These are phyloP conservation scores for Cryptoblepharus egeriae DNA, from an alignment of 2,797 vertebrate species.

Conservation along the genomic window DNA sequence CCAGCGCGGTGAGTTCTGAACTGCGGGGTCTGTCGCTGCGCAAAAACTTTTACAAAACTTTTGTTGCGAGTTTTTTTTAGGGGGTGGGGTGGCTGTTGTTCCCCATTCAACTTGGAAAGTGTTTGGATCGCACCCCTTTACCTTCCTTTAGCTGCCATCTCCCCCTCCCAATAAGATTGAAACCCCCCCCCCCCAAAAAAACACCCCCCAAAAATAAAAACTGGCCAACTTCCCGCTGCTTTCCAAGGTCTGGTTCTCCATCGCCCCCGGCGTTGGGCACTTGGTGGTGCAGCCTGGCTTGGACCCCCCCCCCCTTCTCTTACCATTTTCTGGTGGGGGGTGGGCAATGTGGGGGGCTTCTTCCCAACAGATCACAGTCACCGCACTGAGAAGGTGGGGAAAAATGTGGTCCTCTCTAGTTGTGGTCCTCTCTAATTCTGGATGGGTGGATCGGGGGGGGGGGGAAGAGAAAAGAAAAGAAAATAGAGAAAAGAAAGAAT, in stretches of 20 bases:
- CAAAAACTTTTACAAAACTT: conserved; percentile 14
- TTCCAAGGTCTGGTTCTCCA: conserved; percentile 2
- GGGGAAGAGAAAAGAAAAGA: too few species aligned
- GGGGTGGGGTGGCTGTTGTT: too few species aligned
- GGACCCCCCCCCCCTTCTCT: neutral
- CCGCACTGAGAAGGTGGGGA: too few species aligned
- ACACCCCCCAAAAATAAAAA: accelerated
- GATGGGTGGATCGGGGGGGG: too few species aligned
- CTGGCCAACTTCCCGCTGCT: conserved; percentile 28
- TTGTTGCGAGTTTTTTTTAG: neutral
- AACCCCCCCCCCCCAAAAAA: accelerated
- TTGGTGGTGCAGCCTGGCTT: neutral
- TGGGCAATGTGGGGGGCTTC: too few species aligned
- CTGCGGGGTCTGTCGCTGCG: neutral
- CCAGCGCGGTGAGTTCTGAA: neutral
- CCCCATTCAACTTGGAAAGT: too few species aligned
- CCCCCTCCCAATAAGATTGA: too few species aligned
- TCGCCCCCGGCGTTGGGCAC: conserved; percentile 33
- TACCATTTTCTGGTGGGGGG: too few species aligned
- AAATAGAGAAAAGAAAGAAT: too few species aligned
- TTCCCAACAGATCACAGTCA: too few species aligned
- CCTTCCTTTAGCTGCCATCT: neutral
- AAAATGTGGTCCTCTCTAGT: too few species aligned
- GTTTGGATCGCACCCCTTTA: neutral
- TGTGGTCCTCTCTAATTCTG: too few species aligned